Percentiles rank a stretch among this genome's conserved stretches.
These are phyloP conservation scores for Phaedon cochleariae DNA, from an alignment of 2,888 invertebrate species.

Conservation along the genomic window DNA sequence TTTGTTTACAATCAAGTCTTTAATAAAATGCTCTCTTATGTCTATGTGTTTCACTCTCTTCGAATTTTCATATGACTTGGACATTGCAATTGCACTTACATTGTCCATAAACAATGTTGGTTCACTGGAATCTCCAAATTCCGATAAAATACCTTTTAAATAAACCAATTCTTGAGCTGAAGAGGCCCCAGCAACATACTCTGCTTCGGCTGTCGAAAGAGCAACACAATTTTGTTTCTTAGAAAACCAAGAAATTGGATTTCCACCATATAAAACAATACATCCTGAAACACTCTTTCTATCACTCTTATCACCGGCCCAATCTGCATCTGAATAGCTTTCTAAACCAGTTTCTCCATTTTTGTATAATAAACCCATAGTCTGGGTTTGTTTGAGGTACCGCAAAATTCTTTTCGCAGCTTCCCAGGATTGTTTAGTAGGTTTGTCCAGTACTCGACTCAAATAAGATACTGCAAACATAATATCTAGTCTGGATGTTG, in stretches of 20 bases:
- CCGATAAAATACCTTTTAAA: conserved; percentile 18
- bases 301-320: conserved; percentile 32
- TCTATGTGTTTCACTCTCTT: conserved; percentile 25
- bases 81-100: conserved; percentile 16
- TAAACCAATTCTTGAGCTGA: conserved; percentile 23
- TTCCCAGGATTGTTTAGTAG: conserved; percentile 31
- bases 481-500: conserved; percentile 35
- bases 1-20: conserved; percentile 19
- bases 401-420: conserved; percentile 38
- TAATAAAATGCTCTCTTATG: conserved; percentile 20
- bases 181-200: conserved; percentile 25
- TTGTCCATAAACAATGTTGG: conserved; percentile 16
- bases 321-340: conserved; percentile 37
- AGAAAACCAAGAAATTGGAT: conserved; percentile 28
- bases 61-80: conserved; percentile 23
- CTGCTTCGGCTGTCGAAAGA: conserved; percentile 35
- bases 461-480: conserved; percentile 32
- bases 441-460: conserved; percentile 26
- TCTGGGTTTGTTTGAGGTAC: conserved; percentile 36
- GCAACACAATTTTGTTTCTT: no score
- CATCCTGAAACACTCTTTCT: conserved; percentile 39
- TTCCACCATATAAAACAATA: conserved; percentile 23
- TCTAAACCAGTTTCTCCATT: not conserved
- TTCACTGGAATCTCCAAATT: conserved; percentile 5
- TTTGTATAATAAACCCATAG: conserved; percentile 24